These are phyloP conservation scores for Caenorhabditis sp. DNA, from an alignment of 2,888 invertebrate genomes.

Conservation along the genomic window DNA sequence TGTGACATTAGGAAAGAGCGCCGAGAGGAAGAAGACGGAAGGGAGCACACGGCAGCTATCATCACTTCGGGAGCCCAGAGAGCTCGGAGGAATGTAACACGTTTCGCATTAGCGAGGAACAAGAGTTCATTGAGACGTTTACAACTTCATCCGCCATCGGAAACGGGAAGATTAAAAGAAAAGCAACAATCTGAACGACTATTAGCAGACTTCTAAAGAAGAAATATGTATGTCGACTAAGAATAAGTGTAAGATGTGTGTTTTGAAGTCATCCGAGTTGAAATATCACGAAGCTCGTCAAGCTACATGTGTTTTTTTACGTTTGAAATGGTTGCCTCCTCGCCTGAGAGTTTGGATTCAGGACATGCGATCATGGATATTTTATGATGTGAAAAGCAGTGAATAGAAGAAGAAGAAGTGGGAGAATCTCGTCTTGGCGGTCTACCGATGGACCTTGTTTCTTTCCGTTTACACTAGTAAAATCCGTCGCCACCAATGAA, in stretches of 20 bases:
- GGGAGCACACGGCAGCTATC: constrained; percentile 39
- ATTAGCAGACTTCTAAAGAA: too few relatives aligned
- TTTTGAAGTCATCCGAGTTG: too few relatives aligned
- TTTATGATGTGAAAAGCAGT: constrained; percentile 61
- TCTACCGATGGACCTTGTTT: constrained; percentile 19
- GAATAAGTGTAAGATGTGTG: too few relatives aligned
- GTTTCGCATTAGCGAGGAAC: constrained; percentile 34
- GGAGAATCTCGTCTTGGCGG: background rate
- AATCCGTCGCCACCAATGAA: constrained; percentile 28
- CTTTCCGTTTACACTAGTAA: constrained; percentile 32
- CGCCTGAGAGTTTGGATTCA: constrained; percentile 9
- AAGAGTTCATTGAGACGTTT: constrained; percentile 53
- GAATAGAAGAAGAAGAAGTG: constrained; percentile 27
- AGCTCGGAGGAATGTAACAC: constrained; percentile 46
- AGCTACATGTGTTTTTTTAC: constrained; percentile 59
- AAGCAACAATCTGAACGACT: background rate
- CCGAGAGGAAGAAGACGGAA: constrained; percentile 19
- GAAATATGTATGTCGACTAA: too few relatives aligned
- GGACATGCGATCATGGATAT: constrained; percentile 62
- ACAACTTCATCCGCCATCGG: constrained; percentile 11
- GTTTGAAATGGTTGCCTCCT: constrained; percentile 5
- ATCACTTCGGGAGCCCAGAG: constrained; percentile 37
- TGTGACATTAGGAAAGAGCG: too few relatives aligned
- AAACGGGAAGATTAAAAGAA: constrained; percentile 10
- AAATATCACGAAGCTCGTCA: too few relatives aligned